Base-by-base conservation (phyloP, 2,797 vertebrate genomes). In the Adelosebastes latens region DNA sequence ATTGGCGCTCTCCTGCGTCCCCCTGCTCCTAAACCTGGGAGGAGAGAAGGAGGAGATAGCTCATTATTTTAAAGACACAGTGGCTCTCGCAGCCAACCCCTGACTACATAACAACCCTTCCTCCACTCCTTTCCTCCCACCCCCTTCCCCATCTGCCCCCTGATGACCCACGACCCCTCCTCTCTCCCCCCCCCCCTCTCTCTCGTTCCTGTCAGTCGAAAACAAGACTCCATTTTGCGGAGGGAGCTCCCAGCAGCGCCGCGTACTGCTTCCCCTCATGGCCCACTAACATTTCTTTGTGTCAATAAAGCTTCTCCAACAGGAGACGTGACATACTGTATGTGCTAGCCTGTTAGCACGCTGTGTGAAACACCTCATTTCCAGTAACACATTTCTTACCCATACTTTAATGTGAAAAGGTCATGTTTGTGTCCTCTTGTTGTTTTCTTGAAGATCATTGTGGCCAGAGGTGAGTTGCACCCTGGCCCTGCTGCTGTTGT, bases 151-250 rank as follows among this genome's bases (percentile, higher is more conserved):
- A 71, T 80, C 72, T 84, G 80, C 77, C 80, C 81, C 81, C 53
- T 22, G 7, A 64, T 87, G 76, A 85, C 75, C 80, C 76, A 4
- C 13, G 4, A 46, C 53, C 29, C 16, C 8, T 25, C 12, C 42
- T 29, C 56, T 18, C 56, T 1, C 49, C 18, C 8, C 2, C 27
- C 4, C 18, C 64, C 58, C 22, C 32, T 16, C 49, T 31, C n/a
- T 24, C 53, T 29, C 68, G 13, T 72, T 81, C 68, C 83, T 86
- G 88, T 89, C 87, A 79, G 81, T 90, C 32, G 64, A 91, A 90
- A 90, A 88, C 84, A 89, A 89, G 89, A 89, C 88, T 92, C 87
- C 87, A 93, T 92, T 94, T 95, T 93, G 89, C 78, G 2, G n/a
- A 39, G 77, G 49, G 67, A 81, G 77, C 81, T 91, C 78, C 78